Percentiles rank a stretch among this genome's conserved stretches.
These are phyloP conservation scores for Zele albiditarsus DNA, from an alignment of 2,888 invertebrate species.

Conservation along the genomic window DNA sequence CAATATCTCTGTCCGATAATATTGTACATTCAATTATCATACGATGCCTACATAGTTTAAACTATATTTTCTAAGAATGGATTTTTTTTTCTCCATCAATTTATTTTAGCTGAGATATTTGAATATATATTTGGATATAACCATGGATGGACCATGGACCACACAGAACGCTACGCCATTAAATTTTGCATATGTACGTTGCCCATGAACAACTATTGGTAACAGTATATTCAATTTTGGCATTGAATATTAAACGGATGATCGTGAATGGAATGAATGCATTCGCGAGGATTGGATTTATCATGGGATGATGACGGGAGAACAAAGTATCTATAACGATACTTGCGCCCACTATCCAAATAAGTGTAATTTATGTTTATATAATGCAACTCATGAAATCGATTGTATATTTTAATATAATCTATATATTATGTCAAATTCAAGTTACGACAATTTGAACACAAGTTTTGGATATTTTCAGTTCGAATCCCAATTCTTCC, in stretches of 20 bases:
- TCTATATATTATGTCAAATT: too few relatives aligned
- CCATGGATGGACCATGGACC: conserved; percentile 57
- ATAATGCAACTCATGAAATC: too few relatives aligned
- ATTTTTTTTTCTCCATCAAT: conserved; percentile 5
- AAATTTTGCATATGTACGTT: conserved; percentile 61
- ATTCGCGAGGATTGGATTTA: conserved; percentile 23
- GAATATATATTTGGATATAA: conserved; percentile 7
- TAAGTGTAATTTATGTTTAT: too few relatives aligned
- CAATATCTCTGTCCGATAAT: too few relatives aligned
- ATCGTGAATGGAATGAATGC: conserved; percentile 23
- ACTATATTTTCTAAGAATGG: too few relatives aligned
- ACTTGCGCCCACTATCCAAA: not conserved
- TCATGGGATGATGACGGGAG: not conserved
- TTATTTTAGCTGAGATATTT: not conserved
- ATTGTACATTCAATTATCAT: too few relatives aligned
- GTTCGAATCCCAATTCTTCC: too few relatives aligned
- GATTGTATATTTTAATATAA: too few relatives aligned
- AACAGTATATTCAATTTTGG: conserved; percentile 67
- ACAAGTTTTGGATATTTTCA: too few relatives aligned
- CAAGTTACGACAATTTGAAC: too few relatives aligned
- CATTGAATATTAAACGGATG: conserved; percentile 62
- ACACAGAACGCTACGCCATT: conserved; percentile 61
- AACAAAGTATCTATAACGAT: not conserved
- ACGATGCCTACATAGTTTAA: too few relatives aligned
- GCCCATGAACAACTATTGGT: conserved; percentile 59